Conservation (phyloP, 2,888 invertebrate species). For the Diploptera punctata region DNA sequence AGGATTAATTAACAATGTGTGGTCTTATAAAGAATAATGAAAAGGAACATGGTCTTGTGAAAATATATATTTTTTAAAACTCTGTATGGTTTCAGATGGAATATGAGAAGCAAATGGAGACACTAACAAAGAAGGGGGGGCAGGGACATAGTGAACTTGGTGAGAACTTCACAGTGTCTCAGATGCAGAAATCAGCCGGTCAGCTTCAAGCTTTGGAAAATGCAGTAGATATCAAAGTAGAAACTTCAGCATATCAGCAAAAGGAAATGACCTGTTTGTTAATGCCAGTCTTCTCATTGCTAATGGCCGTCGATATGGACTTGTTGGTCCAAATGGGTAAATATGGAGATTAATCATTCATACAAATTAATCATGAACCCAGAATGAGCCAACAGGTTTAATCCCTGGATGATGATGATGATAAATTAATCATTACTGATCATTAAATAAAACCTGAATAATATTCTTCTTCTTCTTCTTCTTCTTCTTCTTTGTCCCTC, state of each 20-base stretch:
- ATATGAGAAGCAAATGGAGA: conserved; percentile 86
- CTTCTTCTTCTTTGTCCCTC: too few relatives aligned
- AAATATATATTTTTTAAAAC: not conserved
- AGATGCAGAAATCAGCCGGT: conserved; percentile 69
- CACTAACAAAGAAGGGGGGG: conserved; percentile 85
- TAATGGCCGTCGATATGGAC: conserved; percentile 91
- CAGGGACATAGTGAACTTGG: conserved; percentile 89
- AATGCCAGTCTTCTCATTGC: conserved; percentile 95
- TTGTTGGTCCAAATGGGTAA: conserved; percentile 97
- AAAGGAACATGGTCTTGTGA: too few relatives aligned
- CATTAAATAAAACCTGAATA: too few relatives aligned
- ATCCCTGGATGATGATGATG: too few relatives aligned
- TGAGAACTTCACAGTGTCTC: conserved; percentile 95
- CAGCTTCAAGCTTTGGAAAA: conserved; percentile 85
- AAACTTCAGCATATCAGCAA: conserved; percentile 96
- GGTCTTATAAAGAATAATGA: too few relatives aligned
- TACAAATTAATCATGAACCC: too few relatives aligned
- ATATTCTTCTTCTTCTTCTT: too few relatives aligned
- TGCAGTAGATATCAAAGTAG: conserved; percentile 97
- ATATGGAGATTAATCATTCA: too few relatives aligned
- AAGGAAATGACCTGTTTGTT: conserved; percentile 96
- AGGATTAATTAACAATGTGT: too few relatives aligned
- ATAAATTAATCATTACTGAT: too few relatives aligned
- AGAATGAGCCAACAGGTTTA: too few relatives aligned
- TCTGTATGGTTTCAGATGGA: conserved; percentile 66